Evolutionary conservation across 2,113 vertebrate species (phyloP).

Genomic region (Megaleporinus macrocephalus): DNA sequence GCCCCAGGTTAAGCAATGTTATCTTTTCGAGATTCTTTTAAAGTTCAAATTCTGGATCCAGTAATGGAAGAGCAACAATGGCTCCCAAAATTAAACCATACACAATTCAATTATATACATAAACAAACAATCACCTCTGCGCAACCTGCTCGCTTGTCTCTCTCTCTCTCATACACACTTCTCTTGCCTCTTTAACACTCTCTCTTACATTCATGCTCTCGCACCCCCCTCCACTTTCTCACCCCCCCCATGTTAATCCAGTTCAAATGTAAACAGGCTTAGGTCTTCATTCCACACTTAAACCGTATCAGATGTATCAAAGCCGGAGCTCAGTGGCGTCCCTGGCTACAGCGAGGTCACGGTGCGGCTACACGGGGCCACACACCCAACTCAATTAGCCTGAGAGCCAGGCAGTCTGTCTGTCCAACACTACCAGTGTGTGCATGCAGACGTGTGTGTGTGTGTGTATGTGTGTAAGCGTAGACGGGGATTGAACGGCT

Average conservation of each 20-base stretch:
- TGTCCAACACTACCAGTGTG: constrained; percentile 61
- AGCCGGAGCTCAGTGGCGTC: constrained; percentile 83
- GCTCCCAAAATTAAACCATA: constrained; percentile 24
- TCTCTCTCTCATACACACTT: constrained; percentile 20
- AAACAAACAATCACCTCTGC: constrained; percentile 42
- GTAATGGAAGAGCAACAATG: constrained; percentile 1
- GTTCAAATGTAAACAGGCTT: constrained; percentile 86
- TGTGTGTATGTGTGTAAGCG: constrained; percentile 20
- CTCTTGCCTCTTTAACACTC: constrained; percentile 62
- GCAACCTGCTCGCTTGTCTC: constrained; percentile 10
- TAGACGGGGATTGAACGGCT: constrained; percentile 35
- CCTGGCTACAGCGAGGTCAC: constrained; percentile 80
- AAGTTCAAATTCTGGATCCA: background rate
- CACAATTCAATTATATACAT: constrained; percentile 47
- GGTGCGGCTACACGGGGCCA: constrained; percentile 79
- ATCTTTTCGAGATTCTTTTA: background rate
- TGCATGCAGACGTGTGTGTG: constrained; percentile 50
- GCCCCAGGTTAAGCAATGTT: too few relatives aligned
- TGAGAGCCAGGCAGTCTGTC: constrained; percentile 81
- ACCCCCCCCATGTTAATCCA: constrained; percentile 80
- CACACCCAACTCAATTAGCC: constrained; percentile 80
- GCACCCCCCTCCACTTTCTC: constrained; percentile 45
- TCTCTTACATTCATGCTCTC: background rate
- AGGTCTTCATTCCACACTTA: constrained; percentile 82
- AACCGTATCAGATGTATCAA: constrained; percentile 95